phyloP scores from a whole-genome alignment of 1,140 invertebrate genomes.

The Caenorhabditis elegans region WBcel235 BX284602.5:10718501-10719000 shows the following conservation, averaged over 20 bases:
- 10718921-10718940: no score
- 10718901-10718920: conserved; percentile 27
- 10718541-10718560: background rate
- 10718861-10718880: conserved; percentile 30
- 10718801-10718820: conserved; percentile 34
- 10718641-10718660: background rate
- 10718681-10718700: no score
- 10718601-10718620: background rate
- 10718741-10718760: no score
- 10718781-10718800: background rate
- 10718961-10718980: no score
- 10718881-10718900: conserved; percentile 23
- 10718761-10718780: background rate
- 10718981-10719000: no score
- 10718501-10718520: conserved; percentile 30
- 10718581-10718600: background rate
- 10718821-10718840: conserved; percentile 26
- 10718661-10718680: background rate
- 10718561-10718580: no score
- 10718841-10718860: conserved; percentile 33
- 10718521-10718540: conserved; percentile 20
- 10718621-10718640: background rate
- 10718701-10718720: no score
- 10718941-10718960: no score
- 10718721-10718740: no score